A percentile compares a stretch with the other conserved stretches of the same genome.
phyloP scores from a whole-genome alignment of 2,888 invertebrate genomes.

The Drosophila merina region DNA sequence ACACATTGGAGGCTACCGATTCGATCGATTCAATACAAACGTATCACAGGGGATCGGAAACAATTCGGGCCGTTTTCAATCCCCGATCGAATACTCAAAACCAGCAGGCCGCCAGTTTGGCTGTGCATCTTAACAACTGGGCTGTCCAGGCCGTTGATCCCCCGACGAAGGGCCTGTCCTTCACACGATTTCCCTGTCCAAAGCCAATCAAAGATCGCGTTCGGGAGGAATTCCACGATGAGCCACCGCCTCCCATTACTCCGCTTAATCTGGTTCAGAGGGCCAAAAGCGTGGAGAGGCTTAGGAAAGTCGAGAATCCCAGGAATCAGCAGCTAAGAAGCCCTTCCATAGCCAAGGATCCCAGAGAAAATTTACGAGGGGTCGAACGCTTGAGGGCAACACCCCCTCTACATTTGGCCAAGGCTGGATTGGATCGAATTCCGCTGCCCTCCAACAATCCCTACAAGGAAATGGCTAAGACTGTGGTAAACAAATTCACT shows the following conservation, averaged over 20 bases:
- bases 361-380: background rate
- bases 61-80: background rate
- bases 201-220: background rate
- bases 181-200: background rate
- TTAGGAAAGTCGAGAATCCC: background rate
- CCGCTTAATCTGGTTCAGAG: too few species aligned
- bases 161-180: constrained; percentile 7
- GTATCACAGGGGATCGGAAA: background rate
- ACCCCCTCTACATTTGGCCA: background rate
- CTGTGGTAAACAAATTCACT: background rate
- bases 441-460: background rate
- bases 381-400: constrained; percentile 5
- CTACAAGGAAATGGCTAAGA: background rate
- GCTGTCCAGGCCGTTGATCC: constrained; percentile 28
- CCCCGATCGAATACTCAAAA: background rate
- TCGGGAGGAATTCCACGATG: background rate
- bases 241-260: background rate
- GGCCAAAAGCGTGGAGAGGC: background rate
- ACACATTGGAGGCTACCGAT: background rate
- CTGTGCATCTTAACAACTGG: constrained; percentile 11
- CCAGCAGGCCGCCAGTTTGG: background rate
- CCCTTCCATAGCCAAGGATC: background rate
- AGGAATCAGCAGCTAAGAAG: background rate
- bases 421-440: background rate
- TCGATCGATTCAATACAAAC: background rate